Conservation (phyloP, 1,140 invertebrate genomes). For the Idris sp. region DNA sequence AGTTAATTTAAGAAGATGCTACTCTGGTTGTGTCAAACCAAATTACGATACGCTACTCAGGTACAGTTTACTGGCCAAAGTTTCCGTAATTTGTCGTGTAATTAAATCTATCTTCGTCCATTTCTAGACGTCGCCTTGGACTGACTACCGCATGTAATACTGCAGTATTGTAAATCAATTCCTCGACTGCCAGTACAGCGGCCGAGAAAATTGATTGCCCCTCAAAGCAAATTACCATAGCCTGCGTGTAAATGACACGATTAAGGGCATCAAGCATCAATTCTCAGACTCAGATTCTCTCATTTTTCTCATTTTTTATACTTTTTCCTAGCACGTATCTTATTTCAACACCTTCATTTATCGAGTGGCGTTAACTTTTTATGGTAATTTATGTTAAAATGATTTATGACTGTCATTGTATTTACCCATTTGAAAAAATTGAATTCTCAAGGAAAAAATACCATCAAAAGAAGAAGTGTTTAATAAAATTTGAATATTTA, state of each 20-base stretch:
- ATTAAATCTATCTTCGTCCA: conserved; percentile 35
- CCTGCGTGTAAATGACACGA: conserved; percentile 53
- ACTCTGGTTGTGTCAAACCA: background rate
- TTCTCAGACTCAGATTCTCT: conserved; percentile 6
- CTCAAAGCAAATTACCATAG: conserved; percentile 53
- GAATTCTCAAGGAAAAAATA: too few species aligned
- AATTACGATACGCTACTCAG: background rate
- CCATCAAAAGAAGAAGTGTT: too few species aligned
- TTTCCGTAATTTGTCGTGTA: conserved; percentile 5
- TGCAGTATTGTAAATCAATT: conserved; percentile 64
- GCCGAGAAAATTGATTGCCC: conserved; percentile 49
- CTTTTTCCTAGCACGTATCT: too few species aligned
- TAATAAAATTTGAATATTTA: too few species aligned
- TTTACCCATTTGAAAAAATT: too few species aligned
- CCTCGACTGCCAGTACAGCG: conserved; percentile 33
- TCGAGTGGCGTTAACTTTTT: conserved; percentile 9
- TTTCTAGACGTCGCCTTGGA: conserved; percentile 36
- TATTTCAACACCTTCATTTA: background rate
- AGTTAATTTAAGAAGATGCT: conserved; percentile 22
- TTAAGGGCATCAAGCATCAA: conserved; percentile 21
- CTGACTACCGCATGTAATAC: conserved; percentile 52
- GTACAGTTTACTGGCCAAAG: conserved; percentile 8
- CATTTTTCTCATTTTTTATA: too few species aligned
- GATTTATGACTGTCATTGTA: conserved; percentile 9
- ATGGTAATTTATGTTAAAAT: conserved; percentile 13